These are phyloP conservation scores for Kryphioiulus occultus DNA, from an alignment of 2,888 invertebrate species.

Conservation along the genomic window DNA sequence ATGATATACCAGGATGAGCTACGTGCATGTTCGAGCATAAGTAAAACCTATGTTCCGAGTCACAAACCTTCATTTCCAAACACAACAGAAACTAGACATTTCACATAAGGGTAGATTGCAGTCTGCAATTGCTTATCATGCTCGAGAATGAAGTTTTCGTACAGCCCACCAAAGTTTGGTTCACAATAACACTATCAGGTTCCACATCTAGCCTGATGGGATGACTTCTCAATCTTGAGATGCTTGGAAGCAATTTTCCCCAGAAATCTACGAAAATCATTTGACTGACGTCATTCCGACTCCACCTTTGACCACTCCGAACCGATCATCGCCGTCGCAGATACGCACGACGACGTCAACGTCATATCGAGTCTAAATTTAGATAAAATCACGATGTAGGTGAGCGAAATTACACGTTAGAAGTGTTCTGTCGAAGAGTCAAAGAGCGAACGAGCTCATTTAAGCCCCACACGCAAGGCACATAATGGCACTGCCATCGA, in stretches of 20 bases:
- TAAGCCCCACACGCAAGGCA: background rate
- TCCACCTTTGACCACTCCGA: background rate
- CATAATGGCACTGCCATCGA: background rate
- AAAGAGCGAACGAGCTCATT: background rate
- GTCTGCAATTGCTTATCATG: no score
- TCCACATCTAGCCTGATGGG: no score
- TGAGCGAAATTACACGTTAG: constrained; percentile 7
- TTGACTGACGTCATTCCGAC: background rate
- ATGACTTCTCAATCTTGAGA: background rate
- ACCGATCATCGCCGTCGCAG: background rate
- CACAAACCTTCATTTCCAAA: no score
- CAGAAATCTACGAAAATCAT: background rate
- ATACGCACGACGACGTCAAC: background rate
- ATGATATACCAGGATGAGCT: no score
- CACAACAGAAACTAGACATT: no score
- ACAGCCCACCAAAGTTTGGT: no score
- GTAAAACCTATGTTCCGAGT: no score
- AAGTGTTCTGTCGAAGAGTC: background rate
- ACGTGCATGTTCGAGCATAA: no score
- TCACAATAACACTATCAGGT: no score
- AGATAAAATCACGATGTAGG: background rate
- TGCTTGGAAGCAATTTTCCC: background rate
- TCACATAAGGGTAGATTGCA: no score
- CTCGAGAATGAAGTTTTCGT: no score
- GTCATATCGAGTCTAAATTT: background rate